Conservation (phyloP, 2,797 vertebrate species). For the Ctenosaura bakeri region DNA sequence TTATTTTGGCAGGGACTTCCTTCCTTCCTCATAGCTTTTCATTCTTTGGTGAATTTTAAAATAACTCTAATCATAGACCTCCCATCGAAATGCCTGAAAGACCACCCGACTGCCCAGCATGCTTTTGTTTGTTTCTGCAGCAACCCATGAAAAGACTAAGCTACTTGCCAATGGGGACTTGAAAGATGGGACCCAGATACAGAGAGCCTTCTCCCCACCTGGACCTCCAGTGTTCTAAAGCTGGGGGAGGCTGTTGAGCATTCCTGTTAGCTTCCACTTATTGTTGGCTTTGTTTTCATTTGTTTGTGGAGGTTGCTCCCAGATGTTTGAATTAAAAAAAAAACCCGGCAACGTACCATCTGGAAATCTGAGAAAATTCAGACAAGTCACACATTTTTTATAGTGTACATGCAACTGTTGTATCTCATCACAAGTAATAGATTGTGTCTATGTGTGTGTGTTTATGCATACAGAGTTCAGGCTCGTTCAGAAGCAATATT, state of each 20-base stretch:
- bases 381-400: not conserved
- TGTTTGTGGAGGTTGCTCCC: not conserved
- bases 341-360: conserved; percentile 14
- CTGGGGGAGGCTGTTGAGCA: not conserved
- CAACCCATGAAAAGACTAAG: rapidly evolving
- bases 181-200: not conserved
- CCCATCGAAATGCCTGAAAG: not conserved
- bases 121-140: not conserved
- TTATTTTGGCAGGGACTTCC: conserved; percentile 61
- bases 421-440: not conserved
- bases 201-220: not conserved
- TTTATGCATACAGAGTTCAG: not conserved
- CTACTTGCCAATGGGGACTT: rapidly evolving
- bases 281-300: conserved; percentile 28
- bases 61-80: conserved; percentile 10
- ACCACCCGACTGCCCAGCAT: not conserved
- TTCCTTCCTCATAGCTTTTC: conserved; percentile 56
- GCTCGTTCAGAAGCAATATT: not conserved
- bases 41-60: conserved; percentile 16
- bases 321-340: conserved; percentile 31
- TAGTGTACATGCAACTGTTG: not conserved
- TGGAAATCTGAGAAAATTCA: not conserved
- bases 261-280: not conserved
- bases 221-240: rapidly evolving
- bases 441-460: too few relatives aligned